Evolutionary conservation across 2,888 invertebrate genomes (phyloP).

Genomic region (Agriopis aurantiaria): DNA sequence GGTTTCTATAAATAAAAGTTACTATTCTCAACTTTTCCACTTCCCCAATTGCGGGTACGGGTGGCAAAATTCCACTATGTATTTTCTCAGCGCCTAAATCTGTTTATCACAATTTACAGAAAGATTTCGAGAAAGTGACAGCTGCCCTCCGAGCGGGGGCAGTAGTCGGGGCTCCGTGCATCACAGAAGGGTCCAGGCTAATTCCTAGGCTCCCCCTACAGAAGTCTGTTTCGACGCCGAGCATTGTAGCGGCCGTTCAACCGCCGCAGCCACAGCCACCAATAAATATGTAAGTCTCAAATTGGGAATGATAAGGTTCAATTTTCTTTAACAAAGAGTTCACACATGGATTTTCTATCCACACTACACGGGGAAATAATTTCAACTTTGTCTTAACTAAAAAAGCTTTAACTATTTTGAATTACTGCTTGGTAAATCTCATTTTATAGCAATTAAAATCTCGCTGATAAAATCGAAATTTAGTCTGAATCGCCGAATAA

Average conservation of each 20-base stretch:
- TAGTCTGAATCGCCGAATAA: background rate
- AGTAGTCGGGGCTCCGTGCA: constrained; percentile 65
- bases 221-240: constrained; percentile 96
- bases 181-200: constrained; percentile 65
- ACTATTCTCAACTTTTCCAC: too few species aligned
- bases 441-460: background rate
- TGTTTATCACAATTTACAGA: constrained; percentile 72
- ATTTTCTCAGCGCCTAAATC: too few species aligned
- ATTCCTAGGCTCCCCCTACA: constrained; percentile 91
- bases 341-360: background rate
- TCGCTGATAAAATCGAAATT: background rate
- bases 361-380: background rate
- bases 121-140: constrained; percentile 90
- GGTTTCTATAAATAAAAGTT: too few species aligned
- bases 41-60: too few species aligned
- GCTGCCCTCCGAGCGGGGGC: constrained; percentile 70
- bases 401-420: background rate
- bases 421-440: background rate
- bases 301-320: background rate
- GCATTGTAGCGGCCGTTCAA: constrained; percentile 90
- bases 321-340: constrained; percentile 2
- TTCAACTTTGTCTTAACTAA: background rate
- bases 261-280: constrained; percentile 71
- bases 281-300: constrained; percentile 64
- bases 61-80: too few species aligned